Conservation (phyloP, 2,113 vertebrate genomes). For the Crotalus tigris region DNA sequence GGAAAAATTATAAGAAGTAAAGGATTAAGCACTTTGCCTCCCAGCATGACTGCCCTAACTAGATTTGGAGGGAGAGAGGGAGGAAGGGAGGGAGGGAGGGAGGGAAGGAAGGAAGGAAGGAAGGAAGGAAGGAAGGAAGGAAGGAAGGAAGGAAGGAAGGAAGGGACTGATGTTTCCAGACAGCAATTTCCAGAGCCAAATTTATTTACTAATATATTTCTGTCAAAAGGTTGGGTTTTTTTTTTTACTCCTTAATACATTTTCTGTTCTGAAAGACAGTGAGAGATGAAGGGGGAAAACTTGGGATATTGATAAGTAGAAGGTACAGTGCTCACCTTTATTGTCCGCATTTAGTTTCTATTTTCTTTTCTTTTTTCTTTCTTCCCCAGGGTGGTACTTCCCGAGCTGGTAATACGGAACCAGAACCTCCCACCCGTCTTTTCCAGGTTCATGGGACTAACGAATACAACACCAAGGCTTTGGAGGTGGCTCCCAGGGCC, state of each 20-base stretch:
- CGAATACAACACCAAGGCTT: constrained; percentile 79
- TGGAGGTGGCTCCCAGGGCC: constrained; percentile 71
- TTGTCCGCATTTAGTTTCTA: background rate
- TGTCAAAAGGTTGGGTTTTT: background rate
- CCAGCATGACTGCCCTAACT: too few species aligned
- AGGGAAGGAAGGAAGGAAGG: too few species aligned
- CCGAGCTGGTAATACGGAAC: constrained; percentile 37
- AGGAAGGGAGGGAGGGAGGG: accelerated
- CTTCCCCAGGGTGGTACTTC: constrained; percentile 75
- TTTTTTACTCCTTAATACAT: background rate
- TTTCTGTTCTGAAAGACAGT: background rate
- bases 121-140: background rate
- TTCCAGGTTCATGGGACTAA: constrained; percentile 81
- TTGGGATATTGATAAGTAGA: background rate
- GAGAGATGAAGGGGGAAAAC: background rate
- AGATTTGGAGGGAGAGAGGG: background rate
- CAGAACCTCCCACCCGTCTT: constrained; percentile 62
- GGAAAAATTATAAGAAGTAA: background rate
- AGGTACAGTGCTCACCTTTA: background rate
- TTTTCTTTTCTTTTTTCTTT: background rate
- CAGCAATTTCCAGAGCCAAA: background rate
- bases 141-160: background rate
- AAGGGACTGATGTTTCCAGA: background rate
- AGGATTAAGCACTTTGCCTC: background rate
- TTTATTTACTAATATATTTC: background rate